phyloP scores from a whole-genome alignment of 30 jellyfish, hydroid and myxozoan species.

The Hydra vulgaris region DNA sequence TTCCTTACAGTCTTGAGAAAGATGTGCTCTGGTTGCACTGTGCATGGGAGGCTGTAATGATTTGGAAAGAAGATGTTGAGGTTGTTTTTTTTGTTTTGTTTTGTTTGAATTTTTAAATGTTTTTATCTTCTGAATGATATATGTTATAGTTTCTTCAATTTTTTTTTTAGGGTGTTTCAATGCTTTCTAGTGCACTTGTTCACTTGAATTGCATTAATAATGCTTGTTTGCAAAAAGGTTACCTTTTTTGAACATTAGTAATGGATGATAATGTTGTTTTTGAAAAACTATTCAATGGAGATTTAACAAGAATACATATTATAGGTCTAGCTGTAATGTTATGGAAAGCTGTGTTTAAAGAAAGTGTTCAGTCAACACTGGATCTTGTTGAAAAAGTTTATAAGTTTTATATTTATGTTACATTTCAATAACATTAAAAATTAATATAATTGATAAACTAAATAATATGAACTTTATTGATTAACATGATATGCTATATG shows the following conservation, averaged over 20 bases:
- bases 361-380: constrained; percentile 30
- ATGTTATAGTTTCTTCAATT: neutral
- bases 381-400: constrained; percentile 67
- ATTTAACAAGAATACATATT: too few relatives aligned
- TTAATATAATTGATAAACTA: neutral
- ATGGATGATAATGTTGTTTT: too few relatives aligned
- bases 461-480: neutral
- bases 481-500: too few relatives aligned
- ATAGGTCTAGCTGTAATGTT: constrained; percentile 67
- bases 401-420: neutral
- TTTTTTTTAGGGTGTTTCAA: constrained; percentile 49
- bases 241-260: too few relatives aligned
- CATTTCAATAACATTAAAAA: neutral
- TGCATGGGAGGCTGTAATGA: constrained; percentile 87
- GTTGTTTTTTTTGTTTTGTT: too few relatives aligned
- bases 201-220: constrained; percentile 65
- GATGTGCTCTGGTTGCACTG: constrained; percentile 80
- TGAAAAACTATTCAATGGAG: too few relatives aligned
- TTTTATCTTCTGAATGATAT: neutral
- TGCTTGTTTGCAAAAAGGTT: constrained; percentile 69
- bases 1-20: constrained; percentile 68
- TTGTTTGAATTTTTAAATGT: neutral
- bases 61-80: constrained; percentile 90
- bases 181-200: constrained; percentile 72
- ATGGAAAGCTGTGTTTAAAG: constrained; percentile 92